Percentiles rank a stretch among this genome's conserved stretches.
phyloP scores from a whole-genome alignment of 2,113 vertebrate species.

The Laticauda colubrina region DNA sequence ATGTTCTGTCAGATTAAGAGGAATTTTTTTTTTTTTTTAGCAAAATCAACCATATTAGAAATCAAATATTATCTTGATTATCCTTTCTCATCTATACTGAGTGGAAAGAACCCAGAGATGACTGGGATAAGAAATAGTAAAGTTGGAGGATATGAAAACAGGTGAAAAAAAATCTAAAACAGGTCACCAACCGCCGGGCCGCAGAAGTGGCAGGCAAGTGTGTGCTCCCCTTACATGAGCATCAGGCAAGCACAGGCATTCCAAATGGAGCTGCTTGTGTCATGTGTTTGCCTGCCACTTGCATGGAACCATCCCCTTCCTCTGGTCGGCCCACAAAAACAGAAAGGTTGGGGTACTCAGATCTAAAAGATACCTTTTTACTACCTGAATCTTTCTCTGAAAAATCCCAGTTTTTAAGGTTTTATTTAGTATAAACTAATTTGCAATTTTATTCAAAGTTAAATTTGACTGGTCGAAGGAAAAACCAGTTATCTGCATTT shows the following conservation, averaged over 20 bases:
- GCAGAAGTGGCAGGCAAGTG: too few relatives aligned
- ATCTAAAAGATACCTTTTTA: neutral
- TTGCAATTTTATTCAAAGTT: neutral
- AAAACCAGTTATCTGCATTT: constrained; percentile 9
- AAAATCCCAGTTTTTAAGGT: neutral
- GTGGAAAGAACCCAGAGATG: neutral
- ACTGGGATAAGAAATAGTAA: neutral
- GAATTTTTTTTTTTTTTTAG: neutral
- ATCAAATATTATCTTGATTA: neutral
- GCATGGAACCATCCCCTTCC: too few relatives aligned
- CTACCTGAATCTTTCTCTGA: neutral
- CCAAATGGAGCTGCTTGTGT: too few relatives aligned
- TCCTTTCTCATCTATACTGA: neutral
- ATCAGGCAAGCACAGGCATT: too few relatives aligned
- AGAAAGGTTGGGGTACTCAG: too few relatives aligned
- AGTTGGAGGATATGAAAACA: neutral
- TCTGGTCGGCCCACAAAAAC: too few relatives aligned
- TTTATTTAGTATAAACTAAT: neutral
- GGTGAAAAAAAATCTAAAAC: neutral
- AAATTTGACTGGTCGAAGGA: constrained; percentile 10
- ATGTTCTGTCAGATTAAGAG: neutral
- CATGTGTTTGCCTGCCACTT: too few relatives aligned
- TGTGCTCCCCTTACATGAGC: too few relatives aligned
- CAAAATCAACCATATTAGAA: neutral
- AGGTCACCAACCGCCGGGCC: too few relatives aligned